phyloP scores from a whole-genome alignment of 2,888 invertebrate species.

The Drosophila limbata region DNA sequence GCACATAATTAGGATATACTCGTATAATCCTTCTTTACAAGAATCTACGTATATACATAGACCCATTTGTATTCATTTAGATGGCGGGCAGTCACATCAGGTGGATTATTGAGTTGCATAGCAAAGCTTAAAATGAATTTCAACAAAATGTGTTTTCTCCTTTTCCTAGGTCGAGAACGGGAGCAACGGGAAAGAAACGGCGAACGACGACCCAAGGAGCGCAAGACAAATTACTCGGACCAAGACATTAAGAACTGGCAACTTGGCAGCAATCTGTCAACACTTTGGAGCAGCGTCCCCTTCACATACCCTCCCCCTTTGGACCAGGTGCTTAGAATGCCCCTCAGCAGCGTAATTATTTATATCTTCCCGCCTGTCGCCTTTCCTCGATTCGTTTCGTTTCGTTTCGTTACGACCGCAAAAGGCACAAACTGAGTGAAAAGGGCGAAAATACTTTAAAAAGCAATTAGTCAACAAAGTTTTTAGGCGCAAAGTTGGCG shows the following conservation, averaged over 20 bases:
- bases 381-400: background rate
- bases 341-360: constrained; percentile 66
- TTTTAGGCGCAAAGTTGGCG: constrained; percentile 65
- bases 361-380: constrained; percentile 48
- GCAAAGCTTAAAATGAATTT: constrained; percentile 47
- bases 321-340: constrained; percentile 54
- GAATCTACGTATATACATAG: background rate
- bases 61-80: constrained; percentile 13
- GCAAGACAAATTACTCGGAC: constrained; percentile 62
- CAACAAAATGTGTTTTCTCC: constrained; percentile 19
- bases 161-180: too few species aligned
- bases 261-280: constrained; percentile 80
- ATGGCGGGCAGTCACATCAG: constrained; percentile 2
- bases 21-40: background rate
- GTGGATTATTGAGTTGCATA: constrained; percentile 39
- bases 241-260: constrained; percentile 69
- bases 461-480: constrained; percentile 78
- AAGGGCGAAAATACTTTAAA: constrained; percentile 63
- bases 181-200: background rate
- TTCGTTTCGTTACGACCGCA: constrained; percentile 44
- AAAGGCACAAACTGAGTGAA: constrained; percentile 36
- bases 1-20: constrained; percentile 8
- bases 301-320: background rate
- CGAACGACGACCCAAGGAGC: constrained; percentile 12
- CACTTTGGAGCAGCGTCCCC: constrained; percentile 52